Evolutionary conservation across 2,113 vertebrate genomes (phyloP), one percentile per base, ranked within the genome.

Genomic region (Ciconia maguari): DNA sequence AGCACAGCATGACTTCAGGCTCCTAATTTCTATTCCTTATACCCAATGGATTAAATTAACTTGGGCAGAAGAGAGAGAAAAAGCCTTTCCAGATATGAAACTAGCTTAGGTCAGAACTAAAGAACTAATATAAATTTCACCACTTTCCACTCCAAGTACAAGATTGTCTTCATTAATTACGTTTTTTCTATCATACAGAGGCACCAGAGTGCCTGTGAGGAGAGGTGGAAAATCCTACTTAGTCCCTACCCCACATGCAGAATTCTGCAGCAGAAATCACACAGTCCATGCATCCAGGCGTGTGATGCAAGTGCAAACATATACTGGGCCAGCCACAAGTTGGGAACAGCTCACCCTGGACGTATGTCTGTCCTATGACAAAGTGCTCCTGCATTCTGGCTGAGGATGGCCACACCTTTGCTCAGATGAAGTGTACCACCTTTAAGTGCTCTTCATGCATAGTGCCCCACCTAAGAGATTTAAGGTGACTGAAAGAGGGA

Each of bases 11-110:
- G 34, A 87, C 55, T 87, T 91, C 77, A 83, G 79, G 42, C 54
- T 91, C 58, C 88, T 81, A 44, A 46, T 87, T 92, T 84, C 77
- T 87, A 82, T 78, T 95, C 51, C 66, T 93, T 77, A 55, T 38
- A 42, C 9, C 24, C 74, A 81, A 20, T 13, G 14, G 42, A 25
- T 85, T 6, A 93, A 94, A 93, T 65, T 58, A 84, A 85, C 96
- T 87, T 68, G 29, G 55, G 66, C 91, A 94, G 70, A 72, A 94
- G 52, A 82, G 79, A 68, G 41, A 91, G 52, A 72, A 74, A 93
- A 91, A 93, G 38, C 18, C 36, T 70, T 83, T 58, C 51, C 29
- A 77, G 57, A 21, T 74, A 68, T 17, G 36, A 81, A 87, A 51
- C 38, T 49, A 91, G 21, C 71, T 87, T 36, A 60, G 64, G 83